Evolutionary conservation across 2,113 vertebrate genomes (phyloP), one percentile per base, ranked within the genome.

Genomic region (Phalacrocorax brasilianus): DNA sequence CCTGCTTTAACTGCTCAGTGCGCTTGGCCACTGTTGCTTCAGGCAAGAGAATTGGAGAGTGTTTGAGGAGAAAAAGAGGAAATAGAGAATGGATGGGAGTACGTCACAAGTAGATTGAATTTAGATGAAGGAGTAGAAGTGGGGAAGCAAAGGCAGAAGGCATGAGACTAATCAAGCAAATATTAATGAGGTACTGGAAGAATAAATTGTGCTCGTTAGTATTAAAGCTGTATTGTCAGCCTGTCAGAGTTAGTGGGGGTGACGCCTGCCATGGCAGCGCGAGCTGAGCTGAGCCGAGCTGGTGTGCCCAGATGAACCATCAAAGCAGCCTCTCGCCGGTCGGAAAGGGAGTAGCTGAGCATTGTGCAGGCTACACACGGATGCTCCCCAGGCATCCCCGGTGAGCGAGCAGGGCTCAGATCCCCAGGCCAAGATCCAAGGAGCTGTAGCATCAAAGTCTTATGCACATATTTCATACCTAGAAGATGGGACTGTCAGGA

Each of bases 401-500:
- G 58, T 0, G 1, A 53, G 38, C 6, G 1, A 56, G 58, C 58
- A 44, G 78, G 55, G 52, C 74, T 71, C 30, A 18, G 52, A 38
- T 68, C 58, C n/a, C 56, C 7, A 2, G 33, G 23, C 33, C n/a
- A n/a, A 44, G 35, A 42, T 75, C 75, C 58, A 42, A 44, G 61
- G 63, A 47, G 20, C 32, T 1, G 4, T 45, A 15, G 3, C 45
- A 5, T 44, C 18, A 3, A 88, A 62, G 8, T 52, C 67, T 42
- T 2, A 0, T 32, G 62, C n/a, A 26, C 0, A 0, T 66, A 0
- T 66, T 55, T 75, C 27, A 10, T 26, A 72, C 28, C 19, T 19
- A 35, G 27, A n/a, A 45, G n/a, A 67, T 0, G 1, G 73, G 42
- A 65, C 53, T 40, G 9, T 56, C 35, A 53, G 73, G 42, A 87